These are phyloP conservation scores for Tyrannus savana DNA, from an alignment of 2,113 vertebrate species.

Conservation along the genomic window DNA sequence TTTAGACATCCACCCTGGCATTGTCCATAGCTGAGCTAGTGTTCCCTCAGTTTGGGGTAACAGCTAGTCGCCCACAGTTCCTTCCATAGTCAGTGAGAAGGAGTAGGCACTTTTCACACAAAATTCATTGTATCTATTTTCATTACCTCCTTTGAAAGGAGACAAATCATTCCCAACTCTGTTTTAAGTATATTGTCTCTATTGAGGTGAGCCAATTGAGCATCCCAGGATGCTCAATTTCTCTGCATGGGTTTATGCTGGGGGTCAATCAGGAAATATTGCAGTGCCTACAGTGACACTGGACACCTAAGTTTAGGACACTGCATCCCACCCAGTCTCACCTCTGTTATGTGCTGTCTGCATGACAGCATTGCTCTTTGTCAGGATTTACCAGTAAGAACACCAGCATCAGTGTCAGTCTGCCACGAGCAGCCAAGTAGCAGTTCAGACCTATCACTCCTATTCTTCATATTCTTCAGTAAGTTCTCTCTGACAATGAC, in stretches of 20 bases:
- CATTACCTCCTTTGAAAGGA: not conserved
- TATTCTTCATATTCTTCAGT: not conserved
- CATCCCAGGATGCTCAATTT: not conserved
- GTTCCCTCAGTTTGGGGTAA: rapidly evolving
- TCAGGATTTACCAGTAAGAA: not conserved
- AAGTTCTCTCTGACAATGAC: not conserved
- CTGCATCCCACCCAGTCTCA: not conserved
- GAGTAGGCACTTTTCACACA: not conserved
- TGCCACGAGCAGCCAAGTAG: not conserved
- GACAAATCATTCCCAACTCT: not conserved
- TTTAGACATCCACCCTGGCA: not conserved
- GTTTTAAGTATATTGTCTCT: not conserved
- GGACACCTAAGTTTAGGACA: not conserved
- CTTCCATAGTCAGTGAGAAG: not conserved
- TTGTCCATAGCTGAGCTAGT: not conserved
- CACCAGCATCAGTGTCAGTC: not conserved
- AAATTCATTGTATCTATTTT: not conserved
- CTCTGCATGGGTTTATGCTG: not conserved
- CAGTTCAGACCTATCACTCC: not conserved
- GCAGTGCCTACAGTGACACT: not conserved
- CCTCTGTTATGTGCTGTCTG: not conserved
- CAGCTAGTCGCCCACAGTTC: not conserved
- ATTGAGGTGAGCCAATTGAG: not conserved
- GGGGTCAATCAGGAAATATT: not conserved
- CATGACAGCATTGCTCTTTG: not conserved